Evolutionary conservation across 2,888 invertebrate species (phyloP), one percentile per base, ranked within the genome.

Genomic region (Dolichomitus sp.): DNA sequence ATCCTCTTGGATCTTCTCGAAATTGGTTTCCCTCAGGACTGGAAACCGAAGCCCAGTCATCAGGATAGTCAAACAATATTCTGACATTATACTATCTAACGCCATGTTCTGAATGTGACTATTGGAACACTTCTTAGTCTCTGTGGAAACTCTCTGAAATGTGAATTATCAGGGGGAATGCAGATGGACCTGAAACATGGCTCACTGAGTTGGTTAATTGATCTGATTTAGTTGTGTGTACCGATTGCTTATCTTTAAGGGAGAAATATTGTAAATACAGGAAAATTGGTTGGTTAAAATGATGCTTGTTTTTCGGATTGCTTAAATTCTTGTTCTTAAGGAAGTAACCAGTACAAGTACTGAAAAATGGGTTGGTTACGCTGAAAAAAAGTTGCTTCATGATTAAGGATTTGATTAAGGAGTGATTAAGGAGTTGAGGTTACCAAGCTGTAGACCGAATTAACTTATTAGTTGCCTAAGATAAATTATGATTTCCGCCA

Each of bases 51-150:
- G 82, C 73, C 42, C 65, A 63, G 74, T 66, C 72, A 54, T 68
- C 74, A 54, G 68, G 68, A 59, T 68, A 83, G 85, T 89, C 88
- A 87, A 88, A 90, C 85, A 85, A 86, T 89, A 87, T 87, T 85
- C 85, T 84, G 50, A 48, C 73, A 70, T 69, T 84, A 73, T 68
- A 69, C 76, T 66, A 66, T 45, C 48, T 65, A 59, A 50, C 33
- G 42, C 52, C 72, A 54, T 66, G 37, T 57, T 65, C 40, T 30
- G 19, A 33, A n/a, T 27, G 12, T 7, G 11, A 57, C 30, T n/a
- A 30, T 6, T 30, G 57, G 57, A 27, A n/a, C 57, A 57, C 27
- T 48, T 6, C 48, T 7, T 9, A 37, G 37, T 9, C 37, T 9
- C 37, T 9, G 37, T 37, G 37, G 37, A 37, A 37, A 37, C 37